Conservation (phyloP, 1,140 invertebrate genomes). For the Calliphora vicina region DNA sequence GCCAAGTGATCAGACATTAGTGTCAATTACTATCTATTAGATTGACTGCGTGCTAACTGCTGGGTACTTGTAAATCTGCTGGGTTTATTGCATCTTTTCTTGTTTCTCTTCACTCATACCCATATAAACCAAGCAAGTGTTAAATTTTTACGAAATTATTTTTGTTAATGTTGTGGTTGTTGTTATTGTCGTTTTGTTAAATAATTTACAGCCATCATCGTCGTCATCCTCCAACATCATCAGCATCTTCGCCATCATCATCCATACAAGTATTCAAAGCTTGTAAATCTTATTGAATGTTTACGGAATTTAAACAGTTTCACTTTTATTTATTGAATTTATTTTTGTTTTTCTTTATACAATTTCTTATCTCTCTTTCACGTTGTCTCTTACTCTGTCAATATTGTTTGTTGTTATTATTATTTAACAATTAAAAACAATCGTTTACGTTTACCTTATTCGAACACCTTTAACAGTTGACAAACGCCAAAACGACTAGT, state of each 20-base stretch:
- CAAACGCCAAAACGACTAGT: not conserved
- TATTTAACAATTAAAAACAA: not conserved
- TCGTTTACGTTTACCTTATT: too few species aligned
- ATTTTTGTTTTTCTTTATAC: not conserved
- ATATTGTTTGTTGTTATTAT: not conserved
- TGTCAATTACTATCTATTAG: too few species aligned
- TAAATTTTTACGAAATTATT: not conserved
- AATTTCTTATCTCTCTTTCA: not conserved
- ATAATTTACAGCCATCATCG: not conserved
- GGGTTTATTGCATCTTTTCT: not conserved
- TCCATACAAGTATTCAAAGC: not conserved
- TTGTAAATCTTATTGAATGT: not conserved
- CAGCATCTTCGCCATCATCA: not conserved
- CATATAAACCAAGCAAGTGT: too few species aligned
- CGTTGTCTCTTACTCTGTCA: too few species aligned
- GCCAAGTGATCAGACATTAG: too few species aligned
- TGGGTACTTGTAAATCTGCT: too few species aligned
- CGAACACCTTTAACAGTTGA: not conserved
- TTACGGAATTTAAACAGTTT: not conserved
- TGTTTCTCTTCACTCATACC: not conserved
- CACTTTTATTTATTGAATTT: not conserved
- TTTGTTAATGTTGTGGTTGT: not conserved
- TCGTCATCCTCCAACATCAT: not conserved
- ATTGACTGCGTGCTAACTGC: too few species aligned
- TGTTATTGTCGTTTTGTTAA: not conserved